Evolutionary conservation across 2,113 vertebrate species (phyloP), one percentile per base, ranked within the genome.

Genomic region (Alethe castanea): DNA sequence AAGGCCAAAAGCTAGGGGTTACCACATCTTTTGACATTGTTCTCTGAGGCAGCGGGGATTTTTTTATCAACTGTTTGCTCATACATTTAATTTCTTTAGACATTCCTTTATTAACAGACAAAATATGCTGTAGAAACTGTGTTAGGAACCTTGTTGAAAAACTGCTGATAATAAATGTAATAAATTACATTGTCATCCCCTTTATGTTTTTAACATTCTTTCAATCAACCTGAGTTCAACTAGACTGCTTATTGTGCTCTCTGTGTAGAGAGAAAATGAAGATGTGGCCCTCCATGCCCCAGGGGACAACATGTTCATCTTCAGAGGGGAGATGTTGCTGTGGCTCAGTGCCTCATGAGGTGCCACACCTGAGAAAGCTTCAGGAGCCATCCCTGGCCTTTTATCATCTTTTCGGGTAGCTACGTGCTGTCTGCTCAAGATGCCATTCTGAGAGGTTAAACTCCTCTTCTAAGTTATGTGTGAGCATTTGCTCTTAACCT

Each of bases 281-380:
- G 44, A 47, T 1, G 2, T 1, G 3, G 12, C 4, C 16, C 45
- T 69, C 48, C 16, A 2, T 8, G 28, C 2, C 4, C 16, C 56
- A 10, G 36, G 22, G 31, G 44, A 56, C 23, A 59, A 19, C 24
- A 67, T 1, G 6, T n/a, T 71, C 26, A 17, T 44, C 24, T 54
- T 83, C 45, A 81, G 67, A 69, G 66, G 14, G 28, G 23, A 14
- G 5, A 19, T 54, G 38, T 52, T 4, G 1, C 40, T 67, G 35
- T 69, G 48, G 23, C 45, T 85, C 52, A 48, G 59, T 8, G 26
- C 20, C 35, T 60, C 14, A 17, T 5, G 13, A 36, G 23, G 5
- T 60, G 33, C 62, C 53, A 31, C 16, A 5, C 20, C 45, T 36
- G 24, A 69, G 69, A 77, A 66, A 87, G 54, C 31, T 56, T 29